Base-by-base conservation (phyloP, 2,113 vertebrate genomes). In the Gymnogyps californianus region DNA sequence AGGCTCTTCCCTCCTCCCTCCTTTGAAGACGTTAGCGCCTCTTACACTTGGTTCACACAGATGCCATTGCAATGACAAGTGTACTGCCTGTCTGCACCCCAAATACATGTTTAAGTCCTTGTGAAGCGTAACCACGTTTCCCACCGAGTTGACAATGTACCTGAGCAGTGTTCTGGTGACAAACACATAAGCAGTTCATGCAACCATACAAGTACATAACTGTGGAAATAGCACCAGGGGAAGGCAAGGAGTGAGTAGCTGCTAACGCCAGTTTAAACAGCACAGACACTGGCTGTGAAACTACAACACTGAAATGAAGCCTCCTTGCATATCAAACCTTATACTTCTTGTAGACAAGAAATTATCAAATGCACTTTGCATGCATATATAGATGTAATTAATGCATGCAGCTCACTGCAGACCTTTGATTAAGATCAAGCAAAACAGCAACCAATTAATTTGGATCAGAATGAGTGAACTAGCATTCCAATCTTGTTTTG, bases 401-500 rank as follows among this genome's bases (percentile, higher is more conserved):
- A 46, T 51, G 67, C n/a, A 65, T 57, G 55, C 46, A 51, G 25
- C 89, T 87, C 21, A 17, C 31, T 29, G 28, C 31, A 87, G 62
- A 80, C 61, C 55, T 96, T 83, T 82, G 69, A 95, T 91, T 92
- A 87, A 87, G 51, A 66, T 55, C 51, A 80, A 87, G 51, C 11
- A 65, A 86, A 89, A 51, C 51, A 75, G 44, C 51, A 70, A 83
- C 55, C 49, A 44, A n/a, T 55, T 83, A 49, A 81, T 83, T 59
- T 40, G n/a, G n/a, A 65, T 55, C 49, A 49, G 55, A 87, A 83
- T 17, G 34, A 75, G 21, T 3, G 7, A 83, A 79, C 77, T 25
- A 31, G 40, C n/a, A 59, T 87, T 90, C 86, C 46, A 66, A 75
- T 69, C 72, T 59, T 40, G 86, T 59, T 92, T 87, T 65, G 77